These are phyloP conservation scores for Hippocampus abdominalis DNA, from an alignment of 2,113 vertebrate genomes.

Conservation along the genomic window DNA sequence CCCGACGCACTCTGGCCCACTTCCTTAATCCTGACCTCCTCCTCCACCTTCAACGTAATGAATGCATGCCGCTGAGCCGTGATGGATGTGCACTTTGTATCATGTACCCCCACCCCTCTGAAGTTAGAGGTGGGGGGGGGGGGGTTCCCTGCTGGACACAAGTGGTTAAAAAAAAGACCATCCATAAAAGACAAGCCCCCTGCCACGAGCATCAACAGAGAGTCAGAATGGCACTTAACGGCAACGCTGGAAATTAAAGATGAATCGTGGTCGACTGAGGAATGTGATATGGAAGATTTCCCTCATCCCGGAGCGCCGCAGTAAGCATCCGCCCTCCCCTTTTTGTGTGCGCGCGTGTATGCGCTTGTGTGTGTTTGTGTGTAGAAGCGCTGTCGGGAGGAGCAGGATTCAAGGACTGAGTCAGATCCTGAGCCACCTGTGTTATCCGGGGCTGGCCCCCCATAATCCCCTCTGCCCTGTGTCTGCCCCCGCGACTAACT, in stretches of 20 bases:
- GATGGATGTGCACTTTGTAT: constrained; percentile 67
- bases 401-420: constrained; percentile 3
- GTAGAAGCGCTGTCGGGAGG: constrained; percentile 1
- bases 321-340: background rate
- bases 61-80: constrained; percentile 50
- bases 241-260: background rate
- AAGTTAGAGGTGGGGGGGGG: constrained; percentile 56
- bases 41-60: constrained; percentile 42
- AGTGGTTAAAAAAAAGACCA: constrained; percentile 60
- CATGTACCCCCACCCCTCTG: constrained; percentile 33
- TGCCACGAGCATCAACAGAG: constrained; percentile 25
- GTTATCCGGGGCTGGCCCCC: constrained; percentile 40
- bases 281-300: background rate
- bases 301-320: background rate
- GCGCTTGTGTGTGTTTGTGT: constrained; percentile 4
- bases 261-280: background rate
- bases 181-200: constrained; percentile 61
- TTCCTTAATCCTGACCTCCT: constrained; percentile 42
- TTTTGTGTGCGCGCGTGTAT: constrained; percentile 28
- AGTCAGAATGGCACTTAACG: background rate
- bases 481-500: constrained; percentile 23
- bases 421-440: constrained; percentile 58
- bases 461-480: constrained; percentile 35
- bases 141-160: constrained; percentile 15
- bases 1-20: constrained; percentile 28